phyloP scores from a whole-genome alignment of 2,113 vertebrate genomes.

The Apteryx owenii region DNA sequence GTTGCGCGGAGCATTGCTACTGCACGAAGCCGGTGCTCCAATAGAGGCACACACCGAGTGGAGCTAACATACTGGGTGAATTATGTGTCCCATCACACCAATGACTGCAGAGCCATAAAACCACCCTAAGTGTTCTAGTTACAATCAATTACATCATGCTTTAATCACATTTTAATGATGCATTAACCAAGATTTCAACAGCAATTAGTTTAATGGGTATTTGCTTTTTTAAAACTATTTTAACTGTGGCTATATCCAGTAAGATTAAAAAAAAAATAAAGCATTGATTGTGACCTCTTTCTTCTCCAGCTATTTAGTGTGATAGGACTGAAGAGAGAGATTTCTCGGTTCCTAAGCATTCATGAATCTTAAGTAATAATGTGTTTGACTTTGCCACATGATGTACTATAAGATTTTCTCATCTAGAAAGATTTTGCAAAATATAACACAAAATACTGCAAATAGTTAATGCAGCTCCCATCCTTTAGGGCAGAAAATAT shows the following conservation, averaged over 20 bases:
- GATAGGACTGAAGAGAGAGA: neutral
- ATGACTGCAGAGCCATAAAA: constrained; percentile 68
- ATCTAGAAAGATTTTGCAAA: neutral
- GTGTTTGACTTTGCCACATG: neutral
- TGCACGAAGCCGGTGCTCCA: constrained; percentile 14
- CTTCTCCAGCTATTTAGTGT: constrained; percentile 14
- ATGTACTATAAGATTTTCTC: neutral
- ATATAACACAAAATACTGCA: neutral
- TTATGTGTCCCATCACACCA: constrained; percentile 73
- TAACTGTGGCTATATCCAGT: constrained; percentile 40
- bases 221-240: constrained; percentile 49
- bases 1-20: neutral
- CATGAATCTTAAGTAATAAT: neutral
- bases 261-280: constrained; percentile 42
- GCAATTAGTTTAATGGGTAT: constrained; percentile 52
- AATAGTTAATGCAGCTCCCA: neutral
- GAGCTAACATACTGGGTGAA: constrained; percentile 71
- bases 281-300: constrained; percentile 35
- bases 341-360: constrained; percentile 9
- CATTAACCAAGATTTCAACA: constrained; percentile 77
- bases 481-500: neutral
- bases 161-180: constrained; percentile 75
- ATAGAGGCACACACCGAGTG: constrained; percentile 37
- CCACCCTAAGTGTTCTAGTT: constrained; percentile 70
- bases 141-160: constrained; percentile 70